Base-by-base conservation (phyloP, 2,888 invertebrate species). In the Caenorhabditis doughertyi region DNA sequence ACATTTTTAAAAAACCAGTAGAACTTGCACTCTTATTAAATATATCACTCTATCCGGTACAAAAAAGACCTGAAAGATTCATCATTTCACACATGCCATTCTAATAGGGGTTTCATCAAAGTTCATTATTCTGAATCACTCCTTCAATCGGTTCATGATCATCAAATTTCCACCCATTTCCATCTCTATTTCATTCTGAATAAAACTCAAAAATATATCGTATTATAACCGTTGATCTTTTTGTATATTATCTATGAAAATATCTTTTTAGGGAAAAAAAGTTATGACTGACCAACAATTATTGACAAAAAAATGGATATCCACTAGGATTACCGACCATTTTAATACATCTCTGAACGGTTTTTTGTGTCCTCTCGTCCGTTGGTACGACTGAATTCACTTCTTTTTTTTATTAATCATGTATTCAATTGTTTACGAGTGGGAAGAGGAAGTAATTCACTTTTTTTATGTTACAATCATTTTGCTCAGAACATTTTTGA, bases 211-310 rank as follows among this genome's bases (percentile, higher is more conserved):
- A 29, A 64, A 29, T 25, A 32, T 47, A 47, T 64, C 64, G 49
- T 64, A 64, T 47, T 64, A 64, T 64, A 64, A 64, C 64, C 64
- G 64, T 16, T 64, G 64, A 64, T 64, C 64, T 64, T 49, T 42
- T n/a, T 32, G n/a, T n/a, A n/a, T 42, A 47, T 64, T 64, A 64
- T 64, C 49, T 47, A 64, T 49, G 49, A 64, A 64, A 64, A 4
- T 32, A 7, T 32, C 9, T 32, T 32, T 32, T 9, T 16, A 16
- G 16, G 3, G 18, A 39, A 18, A 18, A 8, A 47, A 18, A 42
- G 42, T 27, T 53, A 27, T 53, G 39, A 39, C 27, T 62, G 65
- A 65, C 51, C 65, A 47, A 35, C 35, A 65, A 65, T 47, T 51
- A 21, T 32, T 32, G 35, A 4, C 44, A n/a, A 51, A 65, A 51